Base-by-base conservation (phyloP, 1,140 invertebrate genomes). In the Halotydeus destructor region DNA sequence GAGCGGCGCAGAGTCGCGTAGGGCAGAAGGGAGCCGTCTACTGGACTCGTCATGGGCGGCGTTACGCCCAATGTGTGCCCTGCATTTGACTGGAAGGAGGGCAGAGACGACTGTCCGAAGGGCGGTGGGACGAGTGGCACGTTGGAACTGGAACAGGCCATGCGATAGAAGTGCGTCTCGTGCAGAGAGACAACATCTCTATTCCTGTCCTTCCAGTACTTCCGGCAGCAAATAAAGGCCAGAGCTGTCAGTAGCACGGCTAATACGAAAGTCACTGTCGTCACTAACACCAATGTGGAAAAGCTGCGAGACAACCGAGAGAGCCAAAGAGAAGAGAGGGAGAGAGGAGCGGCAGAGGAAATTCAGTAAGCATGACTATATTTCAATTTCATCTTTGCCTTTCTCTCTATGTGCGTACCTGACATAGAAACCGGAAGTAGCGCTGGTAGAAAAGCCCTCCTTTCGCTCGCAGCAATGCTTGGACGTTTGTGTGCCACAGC, bases 191-290 rank as follows among this genome's bases (percentile, higher is more conserved):
- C n/a, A n/a, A n/a, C n/a, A n/a, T n/a, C n/a, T n/a, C n/a, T n/a
- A n/a, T n/a, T n/a, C n/a, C n/a, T n/a, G n/a, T n/a, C n/a, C n/a
- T 35, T 35, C 33, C 33, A 35, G 21, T 8, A 35, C 19, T 35
- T 35, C 19, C 19, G n/a, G 16, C 33, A 35, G 21, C 33, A 35
- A 35, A 9, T 6, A 35, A 35, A 35, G 8, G 33, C 33, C n/a
- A 35, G 6, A 8, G 21, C 19, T 6, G 33, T 35, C 6, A 35
- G 16, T 6, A 35, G 6, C 8, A 35, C 33, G 16, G 33, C 6
- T 8, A 35, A 8, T 35, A 35, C 19, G 16, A 35, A 35, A 8
- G 33, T 35, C 8, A 16, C 6, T 9, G 6, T 8, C 6, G 6
- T 19, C 8, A 35, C 33, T 14, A 16, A 6, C 33, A 35, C 16